phyloP scores from a whole-genome alignment of 1,140 invertebrate genomes.

The Atta colombica region DNA sequence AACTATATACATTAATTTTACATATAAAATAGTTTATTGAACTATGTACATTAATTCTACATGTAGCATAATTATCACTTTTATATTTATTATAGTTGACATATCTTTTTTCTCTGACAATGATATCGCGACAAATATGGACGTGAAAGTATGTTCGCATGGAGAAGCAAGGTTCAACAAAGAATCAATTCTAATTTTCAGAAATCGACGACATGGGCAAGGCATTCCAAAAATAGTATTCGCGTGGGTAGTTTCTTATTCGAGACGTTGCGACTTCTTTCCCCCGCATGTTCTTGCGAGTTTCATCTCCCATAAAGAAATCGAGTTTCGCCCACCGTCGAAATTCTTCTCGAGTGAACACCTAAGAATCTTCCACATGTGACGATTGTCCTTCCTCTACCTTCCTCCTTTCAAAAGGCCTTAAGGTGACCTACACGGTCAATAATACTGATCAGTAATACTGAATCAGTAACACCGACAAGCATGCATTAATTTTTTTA shows the following conservation, averaged over 20 bases:
- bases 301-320: constrained; percentile 49
- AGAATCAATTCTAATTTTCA: constrained; percentile 59
- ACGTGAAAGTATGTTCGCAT: constrained; percentile 19
- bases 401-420: too few relatives aligned
- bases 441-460: too few relatives aligned
- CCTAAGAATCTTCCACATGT: not conserved
- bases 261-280: constrained; percentile 31
- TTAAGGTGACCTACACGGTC: too few relatives aligned
- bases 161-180: not conserved
- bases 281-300: constrained; percentile 59
- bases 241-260: constrained; percentile 48
- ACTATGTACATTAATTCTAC: too few relatives aligned
- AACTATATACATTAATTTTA: too few relatives aligned
- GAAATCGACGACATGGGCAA: constrained; percentile 29
- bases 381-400: too few relatives aligned
- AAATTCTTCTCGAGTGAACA: not conserved
- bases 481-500: too few relatives aligned
- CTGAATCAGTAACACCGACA: too few relatives aligned
- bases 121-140: constrained; percentile 9
- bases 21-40: too few relatives aligned
- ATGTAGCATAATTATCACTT: too few relatives aligned
- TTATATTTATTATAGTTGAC: too few relatives aligned
- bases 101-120: too few relatives aligned
- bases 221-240: constrained; percentile 56
- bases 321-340: constrained; percentile 37